These are phyloP conservation scores for Anarhynchus alexandrinus DNA, from an alignment of 2,113 vertebrate species.

Conservation along the genomic window DNA sequence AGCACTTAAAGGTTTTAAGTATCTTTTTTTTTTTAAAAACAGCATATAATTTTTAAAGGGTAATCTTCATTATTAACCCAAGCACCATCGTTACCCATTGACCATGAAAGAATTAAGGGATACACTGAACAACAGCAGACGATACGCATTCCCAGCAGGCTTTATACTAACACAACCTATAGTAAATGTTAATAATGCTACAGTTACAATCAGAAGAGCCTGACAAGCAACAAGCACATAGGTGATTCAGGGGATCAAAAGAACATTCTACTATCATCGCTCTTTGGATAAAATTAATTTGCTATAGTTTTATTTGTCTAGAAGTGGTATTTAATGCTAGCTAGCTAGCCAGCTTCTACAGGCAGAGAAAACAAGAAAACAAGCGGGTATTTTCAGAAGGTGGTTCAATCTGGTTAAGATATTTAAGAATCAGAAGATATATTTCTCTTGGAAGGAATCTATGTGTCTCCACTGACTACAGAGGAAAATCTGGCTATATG, in stretches of 20 bases:
- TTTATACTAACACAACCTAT: background rate
- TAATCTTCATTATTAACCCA: background rate
- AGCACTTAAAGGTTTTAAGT: background rate
- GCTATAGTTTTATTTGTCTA: background rate
- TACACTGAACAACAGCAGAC: background rate
- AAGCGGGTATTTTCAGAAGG: background rate
- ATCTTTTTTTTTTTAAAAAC: background rate
- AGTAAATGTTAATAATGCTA: background rate
- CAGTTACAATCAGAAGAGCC: background rate
- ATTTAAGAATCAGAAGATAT: background rate
- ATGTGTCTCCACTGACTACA: background rate
- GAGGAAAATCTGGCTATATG: background rate
- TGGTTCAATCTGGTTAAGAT: background rate
- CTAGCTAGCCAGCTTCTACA: background rate
- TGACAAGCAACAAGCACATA: background rate
- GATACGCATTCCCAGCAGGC: fast-evolving
- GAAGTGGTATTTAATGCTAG: background rate
- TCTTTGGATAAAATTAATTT: background rate
- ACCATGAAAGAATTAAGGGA: background rate
- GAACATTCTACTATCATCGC: background rate
- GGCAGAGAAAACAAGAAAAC: background rate
- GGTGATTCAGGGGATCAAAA: background rate
- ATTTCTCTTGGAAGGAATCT: background rate
- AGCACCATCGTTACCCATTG: background rate
- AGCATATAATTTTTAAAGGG: background rate